Evolutionary conservation across 1,140 invertebrate genomes (phyloP).

Genomic region (Oedothorax gibbosus): DNA sequence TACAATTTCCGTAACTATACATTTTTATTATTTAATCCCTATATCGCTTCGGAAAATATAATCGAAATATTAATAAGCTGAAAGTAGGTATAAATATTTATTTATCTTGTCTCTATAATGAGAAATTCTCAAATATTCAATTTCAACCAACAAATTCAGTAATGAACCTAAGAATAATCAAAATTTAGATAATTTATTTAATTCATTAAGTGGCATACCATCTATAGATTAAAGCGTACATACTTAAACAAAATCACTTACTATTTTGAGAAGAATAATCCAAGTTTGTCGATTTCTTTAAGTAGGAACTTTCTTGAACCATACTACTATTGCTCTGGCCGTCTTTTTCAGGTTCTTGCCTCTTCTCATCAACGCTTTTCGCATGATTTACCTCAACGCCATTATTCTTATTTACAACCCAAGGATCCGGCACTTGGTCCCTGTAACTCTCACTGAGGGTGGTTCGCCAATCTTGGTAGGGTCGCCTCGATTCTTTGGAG

Average conservation of each 20-base stretch:
- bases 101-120: too few species aligned
- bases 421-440: conserved; percentile 29
- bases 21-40: too few species aligned
- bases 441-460: conserved; percentile 50
- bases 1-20: too few species aligned
- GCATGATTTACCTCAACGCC: not conserved
- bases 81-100: too few species aligned
- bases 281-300: conserved; percentile 18
- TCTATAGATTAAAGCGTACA: too few species aligned
- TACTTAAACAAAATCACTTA: conserved; percentile 9
- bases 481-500: conserved; percentile 20
- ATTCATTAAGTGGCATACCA: too few species aligned
- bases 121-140: too few species aligned
- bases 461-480: conserved; percentile 14
- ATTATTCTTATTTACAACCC: conserved; percentile 10
- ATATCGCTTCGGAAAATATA: too few species aligned
- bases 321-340: not conserved
- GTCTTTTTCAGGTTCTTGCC: conserved; percentile 38
- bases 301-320: conserved; percentile 22
- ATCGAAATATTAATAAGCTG: too few species aligned
- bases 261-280: conserved; percentile 49
- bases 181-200: too few species aligned
- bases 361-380: conserved; percentile 11
- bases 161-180: too few species aligned
- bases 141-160: too few species aligned